phyloP scores from a whole-genome alignment of 2,888 invertebrate species.

The Acleris emargana region DNA sequence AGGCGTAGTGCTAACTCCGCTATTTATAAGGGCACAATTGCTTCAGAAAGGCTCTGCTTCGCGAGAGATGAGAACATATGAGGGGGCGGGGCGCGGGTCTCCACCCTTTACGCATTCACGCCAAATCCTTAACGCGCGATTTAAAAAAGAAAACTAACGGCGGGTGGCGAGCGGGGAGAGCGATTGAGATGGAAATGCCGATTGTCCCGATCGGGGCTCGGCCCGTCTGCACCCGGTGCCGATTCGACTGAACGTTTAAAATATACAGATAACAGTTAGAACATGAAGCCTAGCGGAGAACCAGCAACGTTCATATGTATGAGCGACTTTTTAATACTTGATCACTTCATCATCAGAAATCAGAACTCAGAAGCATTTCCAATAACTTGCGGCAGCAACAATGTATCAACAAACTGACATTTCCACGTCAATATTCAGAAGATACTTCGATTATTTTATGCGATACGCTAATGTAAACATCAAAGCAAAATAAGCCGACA shows the following conservation, averaged over 20 bases:
- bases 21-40: slow-evolving; percentile 59
- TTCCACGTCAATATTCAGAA: too few species aligned
- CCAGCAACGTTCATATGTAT: too few species aligned
- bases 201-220: slow-evolving; percentile 64
- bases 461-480: too few species aligned
- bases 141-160: slow-evolving; percentile 83
- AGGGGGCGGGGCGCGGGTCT: slow-evolving; percentile 60
- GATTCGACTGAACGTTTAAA: slow-evolving; percentile 9
- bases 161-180: slow-evolving; percentile 55
- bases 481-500: too few species aligned
- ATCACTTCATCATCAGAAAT: too few species aligned
- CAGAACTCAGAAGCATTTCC: too few species aligned
- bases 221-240: slow-evolving; percentile 13
- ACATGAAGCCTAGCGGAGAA: too few species aligned
- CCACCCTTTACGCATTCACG: slow-evolving; percentile 81
- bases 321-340: too few species aligned
- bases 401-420: too few species aligned
- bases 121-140: slow-evolving; percentile 83
- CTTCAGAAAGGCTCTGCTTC: slow-evolving; percentile 45
- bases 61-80: slow-evolving; percentile 67
- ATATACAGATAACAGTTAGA: too few species aligned
- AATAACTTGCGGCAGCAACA: too few species aligned
- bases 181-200: slow-evolving; percentile 81
- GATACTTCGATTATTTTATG: too few species aligned
- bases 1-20: slow-evolving; percentile 50